Base-by-base conservation (phyloP, 30 jellyfish, hydroid and myxozoan genomes). In the Mastigias papua region DNA sequence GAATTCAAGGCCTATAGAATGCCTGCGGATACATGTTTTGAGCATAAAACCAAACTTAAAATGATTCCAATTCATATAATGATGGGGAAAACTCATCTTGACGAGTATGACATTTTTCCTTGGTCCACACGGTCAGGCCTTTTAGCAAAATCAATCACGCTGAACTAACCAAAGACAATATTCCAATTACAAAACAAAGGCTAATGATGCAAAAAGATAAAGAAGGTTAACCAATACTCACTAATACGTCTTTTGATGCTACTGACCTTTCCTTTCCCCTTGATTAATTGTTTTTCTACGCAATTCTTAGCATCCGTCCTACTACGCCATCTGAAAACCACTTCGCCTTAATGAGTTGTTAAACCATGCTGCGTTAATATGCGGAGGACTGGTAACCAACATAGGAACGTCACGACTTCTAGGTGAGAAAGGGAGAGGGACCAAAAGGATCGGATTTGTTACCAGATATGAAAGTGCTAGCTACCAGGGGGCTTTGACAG, bases 71-170 rank as follows among this genome's bases (percentile, higher is more conserved):
- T n/a, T n/a, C n/a, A n/a, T n/a, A n/a, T n/a, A n/a, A n/a, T n/a
- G n/a, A n/a, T n/a, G n/a, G n/a, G n/a, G n/a, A n/a, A n/a, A n/a
- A n/a, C n/a, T n/a, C n/a, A 34, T 74, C 64, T 73, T 29, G 69
- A 73, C n/a, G 70, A 11, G 33, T 48, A 73, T 73, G 84, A 48
- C 84, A 73, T 73, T 22, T 16, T 48, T 13, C 26, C 22, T 42
- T 73, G 48, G 46, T 33, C 57, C 69, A 10, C 70, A 49, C 62
- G 29, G 65, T 50, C 88, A 71, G 76, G 78, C 93, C 80, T 25
- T 83, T 83, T 83, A 71, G 62, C 8, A 83, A 83, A 83, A 83
- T 71, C 93, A 83, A 68, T 83, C 93, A 83, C 86, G 93, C 93
- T 48, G 93, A 83, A 83, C 93, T 69, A 83, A 83, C 93, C 66